These are phyloP conservation scores for Cinara cedri DNA, from an alignment of 2,888 invertebrate species.

Conservation along the genomic window DNA sequence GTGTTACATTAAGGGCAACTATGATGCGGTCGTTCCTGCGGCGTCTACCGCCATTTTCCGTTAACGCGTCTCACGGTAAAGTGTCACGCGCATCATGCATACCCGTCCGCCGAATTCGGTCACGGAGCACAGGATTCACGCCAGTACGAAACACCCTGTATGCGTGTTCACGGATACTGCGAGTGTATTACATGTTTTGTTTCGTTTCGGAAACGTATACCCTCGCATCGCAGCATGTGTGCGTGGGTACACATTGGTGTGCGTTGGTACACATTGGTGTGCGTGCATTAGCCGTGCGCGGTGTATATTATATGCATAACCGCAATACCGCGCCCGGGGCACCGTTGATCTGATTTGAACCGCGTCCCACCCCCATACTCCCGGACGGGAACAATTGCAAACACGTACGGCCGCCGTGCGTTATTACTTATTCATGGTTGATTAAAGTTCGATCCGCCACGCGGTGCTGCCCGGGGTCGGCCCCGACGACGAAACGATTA, in stretches of 20 bases:
- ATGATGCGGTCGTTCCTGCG: too few species aligned
- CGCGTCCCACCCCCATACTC: too few species aligned
- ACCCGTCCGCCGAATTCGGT: too few species aligned
- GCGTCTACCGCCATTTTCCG: too few species aligned
- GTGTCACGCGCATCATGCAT: too few species aligned
- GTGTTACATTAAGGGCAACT: too few species aligned
- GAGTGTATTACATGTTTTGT: too few species aligned
- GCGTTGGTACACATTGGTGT: too few species aligned
- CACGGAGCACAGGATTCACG: too few species aligned
- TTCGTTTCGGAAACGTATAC: too few species aligned
- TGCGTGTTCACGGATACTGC: neutral
- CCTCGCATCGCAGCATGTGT: neutral
- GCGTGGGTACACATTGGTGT: neutral
- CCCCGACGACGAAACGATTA: slow-evolving; percentile 6
- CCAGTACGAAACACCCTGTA: too few species aligned
- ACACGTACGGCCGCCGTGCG: slow-evolving; percentile 39
- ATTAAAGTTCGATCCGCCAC: slow-evolving; percentile 53
- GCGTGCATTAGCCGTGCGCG: neutral
- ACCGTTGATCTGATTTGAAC: slow-evolving; percentile 56
- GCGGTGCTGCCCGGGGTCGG: neutral
- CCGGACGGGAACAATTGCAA: slow-evolving; percentile 47
- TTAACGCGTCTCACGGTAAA: too few species aligned
- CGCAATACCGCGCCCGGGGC: slow-evolving; percentile 35
- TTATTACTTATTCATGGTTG: slow-evolving; percentile 57
- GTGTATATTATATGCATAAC: neutral